Evolutionary conservation across 1,140 invertebrate species (phyloP).

Genomic region (Atta cephalotes): DNA sequence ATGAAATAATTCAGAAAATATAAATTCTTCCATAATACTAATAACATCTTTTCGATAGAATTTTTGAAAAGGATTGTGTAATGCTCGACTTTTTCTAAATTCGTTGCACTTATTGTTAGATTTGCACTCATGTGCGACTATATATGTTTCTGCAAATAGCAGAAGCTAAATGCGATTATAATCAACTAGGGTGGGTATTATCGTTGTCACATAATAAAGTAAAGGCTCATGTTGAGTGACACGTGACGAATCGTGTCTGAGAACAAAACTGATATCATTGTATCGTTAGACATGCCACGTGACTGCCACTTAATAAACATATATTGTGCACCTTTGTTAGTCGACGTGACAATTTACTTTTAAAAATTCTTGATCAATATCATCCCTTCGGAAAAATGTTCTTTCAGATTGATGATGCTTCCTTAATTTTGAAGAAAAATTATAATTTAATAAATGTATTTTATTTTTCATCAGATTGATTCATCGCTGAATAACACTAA

Average conservation of each 20-base stretch:
- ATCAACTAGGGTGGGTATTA: conserved; percentile 72
- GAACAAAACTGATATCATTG: conserved; percentile 82
- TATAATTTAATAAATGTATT: not conserved
- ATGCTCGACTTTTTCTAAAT: not conserved
- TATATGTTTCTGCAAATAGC: conserved; percentile 67
- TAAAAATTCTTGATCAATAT: conserved; percentile 43
- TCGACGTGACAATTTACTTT: not conserved
- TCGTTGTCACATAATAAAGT: conserved; percentile 79
- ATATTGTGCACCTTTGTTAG: conserved; percentile 77
- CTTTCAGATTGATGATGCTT: not conserved
- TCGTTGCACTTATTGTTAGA: not conserved
- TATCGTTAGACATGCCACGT: conserved; percentile 81
- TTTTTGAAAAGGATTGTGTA: not conserved
- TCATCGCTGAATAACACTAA: not conserved
- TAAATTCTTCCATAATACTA: too few species aligned
- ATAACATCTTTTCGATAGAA: too few species aligned
- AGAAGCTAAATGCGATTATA: conserved; percentile 84
- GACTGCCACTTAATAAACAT: conserved; percentile 83
- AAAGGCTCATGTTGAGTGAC: conserved; percentile 79
- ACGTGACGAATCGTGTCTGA: conserved; percentile 80
- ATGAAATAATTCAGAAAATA: not conserved
- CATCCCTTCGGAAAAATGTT: not conserved
- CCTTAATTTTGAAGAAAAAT: conserved; percentile 4
- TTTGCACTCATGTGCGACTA: not conserved
- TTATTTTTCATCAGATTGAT: conserved; percentile 3